Conservation (phyloP, 2,888 invertebrate species). For the Perizoma flavofasciatum region DNA sequence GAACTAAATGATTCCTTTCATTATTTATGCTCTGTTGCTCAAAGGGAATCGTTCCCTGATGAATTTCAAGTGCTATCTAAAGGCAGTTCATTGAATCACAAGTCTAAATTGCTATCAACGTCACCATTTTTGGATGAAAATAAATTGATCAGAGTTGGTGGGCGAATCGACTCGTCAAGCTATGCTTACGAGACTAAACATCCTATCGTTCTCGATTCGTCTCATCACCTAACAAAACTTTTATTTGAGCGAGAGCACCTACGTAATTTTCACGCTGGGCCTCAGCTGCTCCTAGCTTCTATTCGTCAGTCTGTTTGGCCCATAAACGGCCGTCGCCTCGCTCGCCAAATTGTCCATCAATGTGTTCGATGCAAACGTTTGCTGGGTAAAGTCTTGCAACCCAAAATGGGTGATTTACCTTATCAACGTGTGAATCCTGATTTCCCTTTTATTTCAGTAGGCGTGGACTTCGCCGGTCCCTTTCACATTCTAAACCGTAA, state of each 20-base stretch:
- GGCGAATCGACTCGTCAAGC: slow-evolving; percentile 6
- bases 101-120: slow-evolving; percentile 13
- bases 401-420: slow-evolving; percentile 44
- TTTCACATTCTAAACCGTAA: slow-evolving; percentile 24
- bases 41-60: slow-evolving; percentile 6
- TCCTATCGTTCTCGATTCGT: slow-evolving; percentile 10
- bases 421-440: slow-evolving; percentile 28
- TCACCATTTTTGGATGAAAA: slow-evolving; percentile 9
- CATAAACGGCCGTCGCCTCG: slow-evolving; percentile 5
- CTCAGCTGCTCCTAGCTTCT: slow-evolving; percentile 1
- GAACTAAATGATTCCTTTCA: slow-evolving; percentile 7
- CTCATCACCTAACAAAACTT: slow-evolving; percentile 3
- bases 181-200: slow-evolving; percentile 12
- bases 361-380: slow-evolving; percentile 1
- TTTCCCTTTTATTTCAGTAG: slow-evolving; percentile 36
- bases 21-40: slow-evolving; percentile 9
- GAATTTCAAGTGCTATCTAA: slow-evolving; percentile 1
- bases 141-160: slow-evolving; percentile 8
- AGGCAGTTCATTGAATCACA: slow-evolving; percentile 1
- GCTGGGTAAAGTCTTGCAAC: slow-evolving; percentile 31
- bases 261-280: neutral
- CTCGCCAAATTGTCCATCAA: neutral
- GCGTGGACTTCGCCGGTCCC: slow-evolving; percentile 28
- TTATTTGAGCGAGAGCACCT: slow-evolving; percentile 2
- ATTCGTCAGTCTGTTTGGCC: slow-evolving; percentile 1